phyloP scores from a whole-genome alignment of 2,888 invertebrate genomes.

The Bombyx huttoni region DNA sequence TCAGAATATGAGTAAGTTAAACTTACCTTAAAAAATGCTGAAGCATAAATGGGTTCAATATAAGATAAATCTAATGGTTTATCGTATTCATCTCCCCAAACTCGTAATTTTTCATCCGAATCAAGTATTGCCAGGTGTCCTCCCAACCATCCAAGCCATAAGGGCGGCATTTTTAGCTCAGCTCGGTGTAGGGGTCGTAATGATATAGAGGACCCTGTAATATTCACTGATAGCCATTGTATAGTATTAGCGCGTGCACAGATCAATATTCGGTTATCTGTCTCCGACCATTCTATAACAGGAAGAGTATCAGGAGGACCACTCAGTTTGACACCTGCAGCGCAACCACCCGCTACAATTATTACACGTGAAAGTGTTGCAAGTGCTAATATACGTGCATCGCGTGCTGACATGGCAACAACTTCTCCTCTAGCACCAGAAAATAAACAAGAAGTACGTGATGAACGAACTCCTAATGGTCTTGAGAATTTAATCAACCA shows the following conservation, averaged over 20 bases:
- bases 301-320: slow-evolving; percentile 87
- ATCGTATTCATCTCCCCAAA: slow-evolving; percentile 92
- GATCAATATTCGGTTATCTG: slow-evolving; percentile 86
- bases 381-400: slow-evolving; percentile 83
- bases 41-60: slow-evolving; percentile 87
- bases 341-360: slow-evolving; percentile 55
- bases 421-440: slow-evolving; percentile 96
- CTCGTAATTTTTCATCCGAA: slow-evolving; percentile 85
- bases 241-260: slow-evolving; percentile 88
- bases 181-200: slow-evolving; percentile 77
- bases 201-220: slow-evolving; percentile 56
- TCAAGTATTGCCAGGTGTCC: slow-evolving; percentile 91
- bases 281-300: slow-evolving; percentile 87
- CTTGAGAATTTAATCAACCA: slow-evolving; percentile 93
- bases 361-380: slow-evolving; percentile 92
- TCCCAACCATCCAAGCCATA: slow-evolving; percentile 82
- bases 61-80: slow-evolving; percentile 86
- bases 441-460: slow-evolving; percentile 93
- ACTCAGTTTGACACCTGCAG: slow-evolving; percentile 74
- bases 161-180: slow-evolving; percentile 74
- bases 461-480: slow-evolving; percentile 88
- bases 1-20: neutral
- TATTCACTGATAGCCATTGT: slow-evolving; percentile 85
- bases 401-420: slow-evolving; percentile 55
- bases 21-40: slow-evolving; percentile 85